These are phyloP conservation scores for Aplysina aerophoba DNA, from an alignment of 37 sponge, comb jelly and placozoan genomes.

Conservation along the genomic window DNA sequence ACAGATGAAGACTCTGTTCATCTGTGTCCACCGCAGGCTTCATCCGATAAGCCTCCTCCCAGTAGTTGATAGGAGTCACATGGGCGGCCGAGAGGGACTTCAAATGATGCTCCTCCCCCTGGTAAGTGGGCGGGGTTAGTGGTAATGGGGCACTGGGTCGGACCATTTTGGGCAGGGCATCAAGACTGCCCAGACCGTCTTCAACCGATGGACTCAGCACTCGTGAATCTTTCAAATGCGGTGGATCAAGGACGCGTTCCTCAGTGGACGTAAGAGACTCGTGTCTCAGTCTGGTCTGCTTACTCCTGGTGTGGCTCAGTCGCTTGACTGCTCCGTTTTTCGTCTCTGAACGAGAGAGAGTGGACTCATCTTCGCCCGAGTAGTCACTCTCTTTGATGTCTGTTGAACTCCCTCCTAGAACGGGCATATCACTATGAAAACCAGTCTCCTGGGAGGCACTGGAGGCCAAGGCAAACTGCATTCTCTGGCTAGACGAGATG, in stretches of 20 bases:
- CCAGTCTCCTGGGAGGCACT: slow-evolving; percentile 16
- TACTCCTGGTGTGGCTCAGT: neutral
- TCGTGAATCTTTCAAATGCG: neutral
- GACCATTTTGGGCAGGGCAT: neutral
- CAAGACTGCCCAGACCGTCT: neutral
- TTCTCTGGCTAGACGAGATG: neutral
- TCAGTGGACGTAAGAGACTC: slow-evolving; percentile 28
- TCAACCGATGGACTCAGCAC: slow-evolving; percentile 7
- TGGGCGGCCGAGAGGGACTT: slow-evolving; percentile 51
- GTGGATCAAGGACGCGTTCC: neutral
- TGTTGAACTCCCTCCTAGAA: slow-evolving; percentile 9
- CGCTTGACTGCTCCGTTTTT: neutral
- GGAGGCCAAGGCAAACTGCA: neutral
- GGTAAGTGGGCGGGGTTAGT: neutral
- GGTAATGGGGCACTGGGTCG: slow-evolving; percentile 1
- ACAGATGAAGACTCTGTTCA: slow-evolving; percentile 57
- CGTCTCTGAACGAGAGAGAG: neutral
- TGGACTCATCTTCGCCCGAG: slow-evolving; percentile 22
- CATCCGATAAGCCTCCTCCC: slow-evolving; percentile 73
- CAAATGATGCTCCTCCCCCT: slow-evolving; percentile 16
- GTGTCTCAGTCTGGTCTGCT: neutral
- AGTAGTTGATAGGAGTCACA: slow-evolving; percentile 75
- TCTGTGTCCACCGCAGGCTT: slow-evolving; percentile 71
- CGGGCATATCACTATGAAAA: neutral
- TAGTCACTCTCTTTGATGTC: slow-evolving; percentile 8